phyloP scores from a whole-genome alignment of 2,888 invertebrate genomes.

The Cataglyphis altisquamis region DNA sequence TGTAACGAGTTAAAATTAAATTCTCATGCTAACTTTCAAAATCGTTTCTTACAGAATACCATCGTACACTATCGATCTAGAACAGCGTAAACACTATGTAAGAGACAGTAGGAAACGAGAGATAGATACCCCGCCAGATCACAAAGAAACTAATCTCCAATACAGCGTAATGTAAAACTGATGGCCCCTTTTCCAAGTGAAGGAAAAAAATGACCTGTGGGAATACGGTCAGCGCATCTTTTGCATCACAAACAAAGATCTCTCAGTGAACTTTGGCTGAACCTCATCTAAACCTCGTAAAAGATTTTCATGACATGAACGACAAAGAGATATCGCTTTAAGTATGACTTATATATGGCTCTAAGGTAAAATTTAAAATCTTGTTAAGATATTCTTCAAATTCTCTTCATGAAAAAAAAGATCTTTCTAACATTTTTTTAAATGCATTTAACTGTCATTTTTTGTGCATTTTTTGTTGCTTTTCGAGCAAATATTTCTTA shows the following conservation, averaged over 20 bases:
- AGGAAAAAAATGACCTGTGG: conserved; percentile 41
- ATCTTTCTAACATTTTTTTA: background rate
- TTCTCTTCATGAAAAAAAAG: background rate
- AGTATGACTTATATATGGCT: background rate
- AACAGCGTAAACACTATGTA: conserved; percentile 34
- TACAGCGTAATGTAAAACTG: conserved; percentile 52
- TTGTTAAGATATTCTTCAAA: background rate
- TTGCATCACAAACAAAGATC: conserved; percentile 47
- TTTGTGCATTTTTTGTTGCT: background rate
- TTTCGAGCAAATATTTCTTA: background rate
- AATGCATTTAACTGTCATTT: background rate
- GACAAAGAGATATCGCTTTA: conserved; percentile 15
- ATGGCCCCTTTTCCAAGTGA: conserved; percentile 25
- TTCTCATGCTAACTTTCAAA: background rate
- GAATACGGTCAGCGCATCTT: conserved; percentile 54
- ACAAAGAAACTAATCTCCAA: conserved; percentile 57
- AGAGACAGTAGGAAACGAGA: conserved; percentile 47
- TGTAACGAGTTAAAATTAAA: background rate
- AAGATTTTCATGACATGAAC: conserved; percentile 22
- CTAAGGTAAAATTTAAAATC: background rate
- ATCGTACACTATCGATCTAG: conserved; percentile 31
- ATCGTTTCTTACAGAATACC: conserved; percentile 11
- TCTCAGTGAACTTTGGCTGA: conserved; percentile 18
- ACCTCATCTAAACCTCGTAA: conserved; percentile 14
- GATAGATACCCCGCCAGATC: conserved; percentile 35